These are phyloP conservation scores for Progne subis DNA, from an alignment of 2,113 vertebrate genomes.

Conservation along the genomic window DNA sequence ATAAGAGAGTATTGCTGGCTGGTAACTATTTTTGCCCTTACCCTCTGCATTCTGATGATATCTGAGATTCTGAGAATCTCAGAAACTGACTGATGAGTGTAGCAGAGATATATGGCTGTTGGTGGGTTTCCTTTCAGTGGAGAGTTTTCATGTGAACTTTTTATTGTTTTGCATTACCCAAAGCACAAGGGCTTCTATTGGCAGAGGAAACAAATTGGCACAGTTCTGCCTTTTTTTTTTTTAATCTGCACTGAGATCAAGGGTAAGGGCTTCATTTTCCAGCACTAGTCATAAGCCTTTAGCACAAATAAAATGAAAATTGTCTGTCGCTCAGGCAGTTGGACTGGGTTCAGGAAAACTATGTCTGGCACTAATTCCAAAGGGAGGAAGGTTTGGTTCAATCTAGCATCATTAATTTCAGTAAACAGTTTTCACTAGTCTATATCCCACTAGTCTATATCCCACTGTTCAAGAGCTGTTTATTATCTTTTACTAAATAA, in stretches of 20 bases:
- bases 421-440: constrained; percentile 78
- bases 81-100: constrained; percentile 7
- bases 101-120: constrained; percentile 23
- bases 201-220: constrained; percentile 75
- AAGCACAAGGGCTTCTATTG: constrained; percentile 70
- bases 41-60: constrained; percentile 51
- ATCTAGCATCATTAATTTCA: constrained; percentile 79
- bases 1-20: neutral
- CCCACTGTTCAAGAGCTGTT: constrained; percentile 70
- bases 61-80: constrained; percentile 41
- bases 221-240: constrained; percentile 38
- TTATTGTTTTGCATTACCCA: constrained; percentile 64
- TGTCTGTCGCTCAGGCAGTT: constrained; percentile 78
- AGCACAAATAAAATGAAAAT: constrained; percentile 81
- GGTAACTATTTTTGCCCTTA: constrained; percentile 20
- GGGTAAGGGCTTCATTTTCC: constrained; percentile 77
- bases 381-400: constrained; percentile 80
- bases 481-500: constrained; percentile 74
- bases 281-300: constrained; percentile 71
- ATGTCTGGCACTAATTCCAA: constrained; percentile 82
- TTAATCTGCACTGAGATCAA: constrained; percentile 78
- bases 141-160: constrained; percentile 77
- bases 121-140: constrained; percentile 59
- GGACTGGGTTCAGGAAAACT: constrained; percentile 81
- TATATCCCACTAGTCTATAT: constrained; percentile 72